Conservation (phyloP, 2,888 invertebrate species). For the Leucophenga montana region DNA sequence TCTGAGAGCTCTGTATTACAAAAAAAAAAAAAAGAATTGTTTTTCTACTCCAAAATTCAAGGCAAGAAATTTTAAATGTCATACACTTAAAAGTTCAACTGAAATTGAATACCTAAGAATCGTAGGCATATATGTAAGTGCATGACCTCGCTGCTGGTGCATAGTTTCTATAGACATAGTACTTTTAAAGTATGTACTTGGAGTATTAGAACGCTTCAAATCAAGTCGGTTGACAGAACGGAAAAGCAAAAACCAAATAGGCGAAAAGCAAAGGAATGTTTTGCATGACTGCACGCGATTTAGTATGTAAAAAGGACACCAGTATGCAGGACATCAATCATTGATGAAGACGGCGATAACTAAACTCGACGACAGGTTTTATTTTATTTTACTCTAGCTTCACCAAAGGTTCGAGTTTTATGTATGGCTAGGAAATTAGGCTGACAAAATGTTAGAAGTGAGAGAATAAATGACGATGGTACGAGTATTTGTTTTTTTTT, state of each 20-base stretch:
- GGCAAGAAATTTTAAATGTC: too few relatives aligned
- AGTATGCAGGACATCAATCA: constrained; percentile 19
- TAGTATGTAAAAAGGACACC: constrained; percentile 24
- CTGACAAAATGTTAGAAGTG: too few relatives aligned
- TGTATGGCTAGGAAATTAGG: too few relatives aligned
- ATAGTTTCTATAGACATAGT: neutral
- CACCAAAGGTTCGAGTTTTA: too few relatives aligned
- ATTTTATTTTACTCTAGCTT: too few relatives aligned
- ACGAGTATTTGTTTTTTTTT: too few relatives aligned
- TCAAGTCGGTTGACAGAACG: constrained; percentile 12
- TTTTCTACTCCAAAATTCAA: too few relatives aligned
- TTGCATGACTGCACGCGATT: constrained; percentile 28
- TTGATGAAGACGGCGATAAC: constrained; percentile 19
- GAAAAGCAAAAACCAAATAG: constrained; percentile 2
- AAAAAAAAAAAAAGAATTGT: too few relatives aligned
- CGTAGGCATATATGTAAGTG: neutral
- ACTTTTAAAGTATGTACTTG: too few relatives aligned
- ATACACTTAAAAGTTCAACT: neutral
- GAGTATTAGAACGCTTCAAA: neutral
- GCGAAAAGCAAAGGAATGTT: constrained; percentile 8
- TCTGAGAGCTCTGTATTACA: too few relatives aligned
- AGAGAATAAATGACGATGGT: neutral
- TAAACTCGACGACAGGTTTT: too few relatives aligned
- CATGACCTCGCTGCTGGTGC: neutral
- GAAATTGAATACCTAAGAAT: constrained; percentile 14